phyloP scores from a whole-genome alignment of 2,113 vertebrate species.

The Castor canadensis region DNA sequence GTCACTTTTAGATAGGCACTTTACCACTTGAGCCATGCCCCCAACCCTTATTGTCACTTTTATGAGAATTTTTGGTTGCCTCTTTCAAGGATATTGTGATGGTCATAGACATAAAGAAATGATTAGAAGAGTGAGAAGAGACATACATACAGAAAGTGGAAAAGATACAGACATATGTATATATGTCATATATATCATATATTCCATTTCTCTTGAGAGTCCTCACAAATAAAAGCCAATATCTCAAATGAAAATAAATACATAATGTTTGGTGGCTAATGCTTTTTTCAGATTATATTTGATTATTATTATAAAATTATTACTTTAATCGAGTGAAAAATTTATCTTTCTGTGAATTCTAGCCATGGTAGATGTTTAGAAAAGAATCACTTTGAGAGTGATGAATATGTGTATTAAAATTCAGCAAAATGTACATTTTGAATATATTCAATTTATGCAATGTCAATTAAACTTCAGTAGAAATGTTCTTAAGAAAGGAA shows the following conservation, averaged over 20 bases:
- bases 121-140: not conserved
- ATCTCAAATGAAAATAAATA: not conserved
- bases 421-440: not conserved
- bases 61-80: not conserved
- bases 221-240: not conserved
- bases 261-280: not conserved
- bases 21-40: no score
- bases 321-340: not conserved
- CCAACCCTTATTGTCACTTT: slow-evolving; percentile 34
- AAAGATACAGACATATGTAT: no score
- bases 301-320: not conserved
- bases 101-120: not conserved
- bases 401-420: not conserved
- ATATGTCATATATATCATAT: not conserved
- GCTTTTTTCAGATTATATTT: not conserved
- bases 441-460: not conserved
- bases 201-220: not conserved
- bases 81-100: not conserved
- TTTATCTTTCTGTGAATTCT: not conserved
- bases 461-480: not conserved
- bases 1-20: not conserved
- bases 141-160: not conserved
- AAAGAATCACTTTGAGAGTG: not conserved
- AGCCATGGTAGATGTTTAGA: not conserved
- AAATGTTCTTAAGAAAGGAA: not conserved